These are phyloP conservation scores for Drosophila mojavensis DNA, from an alignment of 1,140 invertebrate species.

Conservation along the genomic window DNA sequence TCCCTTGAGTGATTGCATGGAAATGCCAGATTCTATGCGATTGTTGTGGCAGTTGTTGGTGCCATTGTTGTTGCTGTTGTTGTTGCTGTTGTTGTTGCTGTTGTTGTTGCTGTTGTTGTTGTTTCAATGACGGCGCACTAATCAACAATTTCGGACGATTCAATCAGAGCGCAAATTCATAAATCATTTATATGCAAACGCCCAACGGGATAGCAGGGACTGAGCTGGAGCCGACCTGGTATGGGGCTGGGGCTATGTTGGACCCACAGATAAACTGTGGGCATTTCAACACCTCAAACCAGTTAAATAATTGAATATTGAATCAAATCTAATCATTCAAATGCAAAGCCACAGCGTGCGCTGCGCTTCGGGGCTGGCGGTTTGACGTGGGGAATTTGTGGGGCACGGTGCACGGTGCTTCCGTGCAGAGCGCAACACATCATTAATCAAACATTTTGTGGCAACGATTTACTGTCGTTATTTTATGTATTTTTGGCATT, in stretches of 20 bases:
- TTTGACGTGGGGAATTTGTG: constrained; percentile 53
- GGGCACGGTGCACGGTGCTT: constrained; percentile 24
- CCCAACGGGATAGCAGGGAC: constrained; percentile 24
- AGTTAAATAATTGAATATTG: constrained; percentile 81
- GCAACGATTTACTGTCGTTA: constrained; percentile 42
- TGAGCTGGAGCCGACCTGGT: neutral
- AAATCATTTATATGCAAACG: constrained; percentile 80
- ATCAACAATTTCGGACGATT: constrained; percentile 77
- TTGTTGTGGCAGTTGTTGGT: constrained; percentile 22
- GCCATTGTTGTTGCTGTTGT: constrained; percentile 41
- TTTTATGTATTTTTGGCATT: constrained; percentile 63
- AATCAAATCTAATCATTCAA: constrained; percentile 83
- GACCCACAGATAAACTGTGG: constrained; percentile 48
- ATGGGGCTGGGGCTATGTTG: constrained; percentile 1
- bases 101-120: constrained; percentile 58
- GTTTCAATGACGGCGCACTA: constrained; percentile 70
- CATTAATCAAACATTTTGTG: constrained; percentile 77
- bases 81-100: constrained; percentile 46
- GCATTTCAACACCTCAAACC: constrained; percentile 81
- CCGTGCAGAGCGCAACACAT: constrained; percentile 47
- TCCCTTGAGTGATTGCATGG: constrained; percentile 56
- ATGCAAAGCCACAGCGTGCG: constrained; percentile 67
- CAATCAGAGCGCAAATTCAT: constrained; percentile 79
- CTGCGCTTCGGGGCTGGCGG: neutral
- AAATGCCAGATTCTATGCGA: constrained; percentile 10